Evolutionary conservation across 35 echinoderm and acorn worm genomes (phyloP), one percentile per base, ranked within the genome.

Genomic region (Apostichopus parvimensis): DNA sequence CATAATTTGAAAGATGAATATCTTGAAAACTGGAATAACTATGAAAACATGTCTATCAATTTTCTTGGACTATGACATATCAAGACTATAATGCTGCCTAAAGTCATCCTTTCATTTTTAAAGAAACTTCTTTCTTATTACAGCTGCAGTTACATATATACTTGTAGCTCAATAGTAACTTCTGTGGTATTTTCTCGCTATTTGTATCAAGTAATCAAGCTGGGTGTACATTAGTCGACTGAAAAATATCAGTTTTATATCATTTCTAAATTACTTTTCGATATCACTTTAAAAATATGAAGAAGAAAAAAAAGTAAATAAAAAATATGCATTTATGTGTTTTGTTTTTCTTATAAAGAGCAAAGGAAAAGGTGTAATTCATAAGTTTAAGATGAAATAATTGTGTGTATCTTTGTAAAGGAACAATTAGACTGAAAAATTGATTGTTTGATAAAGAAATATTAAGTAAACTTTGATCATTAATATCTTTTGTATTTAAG

Each of bases 391-490:
- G 58, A 60, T 73, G 71, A 18, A 34, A 34, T 34, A 34, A 34
- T 34, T 34, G 15, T 22, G 14, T 73, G 8, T 73, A 7, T 73
- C 71, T 22, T 73, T 18, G 2, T 73, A 17, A 73, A 73, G 14
- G 17, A 18, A 17, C 71, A 73, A 73, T 6, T 73, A n/a, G 17
- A 68, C 64, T 68, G 64, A 68, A 60, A 22, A 73, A 25, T 73
- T 73, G 71, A 20, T 73, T 73, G 15, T n/a, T 73, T 73, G 14
- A 22, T 73, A 17, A 17, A n/a, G 20, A 18, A 73, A 18, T 17
- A 73, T 73, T 73, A 73, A 73, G 71, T 73, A n/a, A 12, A 18
- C 71, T 73, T 73, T 73, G 71, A 73, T 73, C 71, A 17, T 18
- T 22, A 73, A 18, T 73, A 60, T 60, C 58, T 60, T 60, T 60